Evolutionary conservation across 2,888 invertebrate species (phyloP).

Genomic region (Dermolepida albohirtum): DNA sequence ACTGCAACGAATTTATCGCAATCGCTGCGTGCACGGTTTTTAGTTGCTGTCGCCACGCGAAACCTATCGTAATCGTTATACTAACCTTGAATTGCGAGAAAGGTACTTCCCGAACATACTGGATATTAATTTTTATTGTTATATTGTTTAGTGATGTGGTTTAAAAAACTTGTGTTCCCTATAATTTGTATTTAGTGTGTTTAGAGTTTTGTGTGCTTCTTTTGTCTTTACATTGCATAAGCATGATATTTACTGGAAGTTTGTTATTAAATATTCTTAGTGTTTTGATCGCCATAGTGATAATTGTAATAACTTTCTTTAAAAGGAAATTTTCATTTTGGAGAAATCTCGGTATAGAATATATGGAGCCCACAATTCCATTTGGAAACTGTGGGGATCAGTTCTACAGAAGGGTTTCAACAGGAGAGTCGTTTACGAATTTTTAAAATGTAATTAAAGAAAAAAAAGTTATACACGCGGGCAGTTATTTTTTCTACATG

Average conservation of each 20-base stretch:
- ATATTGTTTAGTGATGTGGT: too few species aligned
- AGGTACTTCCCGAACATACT: too few species aligned
- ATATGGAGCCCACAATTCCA: constrained; percentile 50
- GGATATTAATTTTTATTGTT: too few species aligned
- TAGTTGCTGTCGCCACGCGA: too few species aligned
- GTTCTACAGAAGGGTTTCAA: constrained; percentile 14
- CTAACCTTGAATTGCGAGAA: too few species aligned
- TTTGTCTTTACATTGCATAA: too few species aligned
- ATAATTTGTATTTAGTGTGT: too few species aligned
- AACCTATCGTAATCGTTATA: too few species aligned
- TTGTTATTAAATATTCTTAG: background rate
- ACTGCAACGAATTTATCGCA: too few species aligned
- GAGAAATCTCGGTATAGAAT: constrained; percentile 45
- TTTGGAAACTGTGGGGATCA: constrained; percentile 51
- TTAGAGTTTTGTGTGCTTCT: too few species aligned
- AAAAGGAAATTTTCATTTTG: constrained; percentile 49
- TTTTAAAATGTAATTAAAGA: constrained; percentile 47
- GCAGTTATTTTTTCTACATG: constrained; percentile 48
- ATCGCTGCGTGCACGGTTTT: too few species aligned
- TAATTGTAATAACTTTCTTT: constrained; percentile 9
- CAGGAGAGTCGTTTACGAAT: constrained; percentile 40
- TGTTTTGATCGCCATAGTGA: background rate
- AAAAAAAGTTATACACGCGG: constrained; percentile 47
- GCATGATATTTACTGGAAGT: background rate
- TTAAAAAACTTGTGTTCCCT: too few species aligned